These are phyloP conservation scores for Drosophila orena DNA, from an alignment of 1,140 invertebrate species.

Conservation along the genomic window DNA sequence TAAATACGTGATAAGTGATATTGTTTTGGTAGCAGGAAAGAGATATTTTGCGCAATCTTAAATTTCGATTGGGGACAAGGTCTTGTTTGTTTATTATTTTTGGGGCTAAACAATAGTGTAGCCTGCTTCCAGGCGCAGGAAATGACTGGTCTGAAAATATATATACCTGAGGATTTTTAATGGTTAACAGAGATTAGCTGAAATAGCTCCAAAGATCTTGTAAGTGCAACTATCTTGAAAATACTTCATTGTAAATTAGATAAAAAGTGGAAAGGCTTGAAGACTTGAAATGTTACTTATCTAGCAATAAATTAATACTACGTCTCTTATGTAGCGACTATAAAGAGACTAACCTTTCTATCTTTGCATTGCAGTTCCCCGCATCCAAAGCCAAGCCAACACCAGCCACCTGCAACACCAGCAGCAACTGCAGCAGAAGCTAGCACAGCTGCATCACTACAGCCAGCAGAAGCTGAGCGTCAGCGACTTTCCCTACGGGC, in stretches of 20 bases:
- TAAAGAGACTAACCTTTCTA: not conserved
- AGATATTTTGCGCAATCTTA: constrained; percentile 31
- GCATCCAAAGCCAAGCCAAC: constrained; percentile 8
- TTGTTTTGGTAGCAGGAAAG: constrained; percentile 38
- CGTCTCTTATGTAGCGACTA: no score
- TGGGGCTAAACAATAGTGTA: constrained; percentile 5
- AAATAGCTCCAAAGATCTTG: no score
- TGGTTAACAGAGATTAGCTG: no score
- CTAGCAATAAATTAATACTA: no score
- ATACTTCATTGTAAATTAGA: no score
- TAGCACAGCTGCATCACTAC: constrained; percentile 32
- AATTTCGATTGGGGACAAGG: constrained; percentile 37
- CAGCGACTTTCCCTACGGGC: constrained; percentile 27
- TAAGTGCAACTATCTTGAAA: no score
- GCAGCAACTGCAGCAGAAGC: constrained; percentile 30
- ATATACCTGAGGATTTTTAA: no score
- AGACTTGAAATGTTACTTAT: no score
- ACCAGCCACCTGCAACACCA: constrained; percentile 26
- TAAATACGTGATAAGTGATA: constrained; percentile 30
- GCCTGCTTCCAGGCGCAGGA: constrained; percentile 17
- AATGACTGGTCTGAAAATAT: not conserved
- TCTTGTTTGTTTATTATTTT: constrained; percentile 36
- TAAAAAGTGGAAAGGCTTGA: no score
- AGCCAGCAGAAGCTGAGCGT: constrained; percentile 15
- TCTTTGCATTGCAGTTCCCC: constrained; percentile 16